phyloP scores from a whole-genome alignment of 2,797 vertebrate species.

The Columba guinea region DNA sequence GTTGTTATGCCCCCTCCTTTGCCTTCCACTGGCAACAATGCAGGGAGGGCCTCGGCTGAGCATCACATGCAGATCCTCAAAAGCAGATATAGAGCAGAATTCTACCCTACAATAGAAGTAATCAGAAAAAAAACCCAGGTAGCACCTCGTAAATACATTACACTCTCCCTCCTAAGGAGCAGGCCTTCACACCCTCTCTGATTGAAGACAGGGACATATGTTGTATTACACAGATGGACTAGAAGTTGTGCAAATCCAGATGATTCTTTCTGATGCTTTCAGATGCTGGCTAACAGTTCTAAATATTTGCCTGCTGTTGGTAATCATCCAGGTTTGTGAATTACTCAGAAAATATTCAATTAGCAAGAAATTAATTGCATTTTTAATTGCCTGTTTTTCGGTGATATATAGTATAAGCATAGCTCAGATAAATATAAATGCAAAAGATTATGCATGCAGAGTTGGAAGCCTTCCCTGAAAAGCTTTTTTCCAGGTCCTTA shows the following conservation, averaged over 20 bases:
- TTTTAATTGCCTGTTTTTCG: constrained; percentile 23
- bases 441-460: neutral
- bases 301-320: constrained; percentile 58
- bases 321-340: constrained; percentile 43
- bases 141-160: constrained; percentile 1
- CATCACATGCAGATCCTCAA: neutral
- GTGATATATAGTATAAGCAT: neutral
- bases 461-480: neutral
- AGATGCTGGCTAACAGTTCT: constrained; percentile 55
- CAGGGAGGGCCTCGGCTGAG: neutral
- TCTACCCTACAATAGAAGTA: neutral
- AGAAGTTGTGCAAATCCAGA: constrained; percentile 64
- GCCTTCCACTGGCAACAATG: neutral
- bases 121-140: neutral
- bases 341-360: constrained; percentile 52
- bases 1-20: neutral
- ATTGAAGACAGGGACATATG: constrained; percentile 12
- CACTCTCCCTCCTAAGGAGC: neutral
- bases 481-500: neutral
- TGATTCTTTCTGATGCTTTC: constrained; percentile 60
- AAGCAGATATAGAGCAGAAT: neutral
- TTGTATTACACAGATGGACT: constrained; percentile 32
- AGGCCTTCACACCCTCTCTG: constrained; percentile 18
- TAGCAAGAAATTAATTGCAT: constrained; percentile 24
- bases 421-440: neutral